Percentiles rank a stretch among this genome's conserved stretches.
Evolutionary conservation across 1,140 invertebrate species (phyloP).

Genomic region (Papilio polyxenes): DNA sequence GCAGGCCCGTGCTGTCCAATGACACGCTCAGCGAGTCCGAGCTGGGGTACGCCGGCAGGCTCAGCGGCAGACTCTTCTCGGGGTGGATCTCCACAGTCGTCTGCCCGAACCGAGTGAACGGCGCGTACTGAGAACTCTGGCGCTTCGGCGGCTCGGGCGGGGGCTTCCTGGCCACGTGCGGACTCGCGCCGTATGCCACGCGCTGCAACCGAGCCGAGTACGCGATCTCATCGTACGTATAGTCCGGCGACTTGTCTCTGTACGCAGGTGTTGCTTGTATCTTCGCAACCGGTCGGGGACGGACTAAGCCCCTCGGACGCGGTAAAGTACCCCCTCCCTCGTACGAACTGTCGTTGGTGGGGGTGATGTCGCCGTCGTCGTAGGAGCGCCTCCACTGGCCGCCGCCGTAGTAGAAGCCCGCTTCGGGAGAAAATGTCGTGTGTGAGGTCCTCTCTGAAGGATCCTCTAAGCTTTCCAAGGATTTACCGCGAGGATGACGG

Average conservation of each 20-base stretch:
- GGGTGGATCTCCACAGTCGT: constrained; percentile 85
- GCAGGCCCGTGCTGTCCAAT: constrained; percentile 81
- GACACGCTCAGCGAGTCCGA: constrained; percentile 82
- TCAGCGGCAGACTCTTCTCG: constrained; percentile 81
- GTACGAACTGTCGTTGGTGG: constrained; percentile 89
- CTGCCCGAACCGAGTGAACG: constrained; percentile 79
- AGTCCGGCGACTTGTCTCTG: constrained; percentile 81
- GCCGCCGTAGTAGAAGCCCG: constrained; percentile 79
- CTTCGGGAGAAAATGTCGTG: constrained; percentile 82
- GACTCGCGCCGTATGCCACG: constrained; percentile 80
- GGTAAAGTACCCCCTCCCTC: constrained; percentile 91
- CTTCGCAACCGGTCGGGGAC: constrained; percentile 92
- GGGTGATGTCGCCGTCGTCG: constrained; percentile 93
- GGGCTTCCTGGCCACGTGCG: constrained; percentile 85
- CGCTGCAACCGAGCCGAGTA: constrained; percentile 75
- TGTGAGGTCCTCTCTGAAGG: constrained; percentile 83
- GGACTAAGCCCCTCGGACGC: constrained; percentile 89
- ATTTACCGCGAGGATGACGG: constrained; percentile 88
- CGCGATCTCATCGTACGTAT: constrained; percentile 78
- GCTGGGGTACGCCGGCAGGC: constrained; percentile 82
- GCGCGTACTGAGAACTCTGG: constrained; percentile 82
- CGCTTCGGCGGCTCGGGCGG: constrained; percentile 94
- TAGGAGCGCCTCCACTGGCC: constrained; percentile 90
- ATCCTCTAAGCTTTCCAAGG: constrained; percentile 90
- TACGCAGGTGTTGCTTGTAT: constrained; percentile 84